Evolutionary conservation across 2,113 vertebrate genomes (phyloP), one percentile per base, ranked within the genome.

Genomic region (Eubucco bourcierii): DNA sequence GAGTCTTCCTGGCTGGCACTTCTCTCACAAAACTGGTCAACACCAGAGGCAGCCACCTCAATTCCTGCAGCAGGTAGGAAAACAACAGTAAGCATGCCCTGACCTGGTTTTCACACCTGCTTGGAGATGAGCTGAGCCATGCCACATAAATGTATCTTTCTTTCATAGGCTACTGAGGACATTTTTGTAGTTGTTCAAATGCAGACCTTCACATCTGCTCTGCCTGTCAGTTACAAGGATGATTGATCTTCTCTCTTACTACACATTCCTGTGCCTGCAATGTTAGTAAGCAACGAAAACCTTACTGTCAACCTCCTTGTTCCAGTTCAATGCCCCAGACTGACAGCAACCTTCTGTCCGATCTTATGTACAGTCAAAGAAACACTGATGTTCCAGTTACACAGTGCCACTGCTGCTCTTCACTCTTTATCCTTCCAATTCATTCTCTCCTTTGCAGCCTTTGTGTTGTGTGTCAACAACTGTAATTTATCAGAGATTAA

Each of bases 301-400:
- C 14, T 12, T 41, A 55, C 16, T 6, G 3, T 3, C 0, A 0
- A 19, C 4, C 13, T 39, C 28, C 41, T 27, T 29, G 31, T 20
- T 56, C 8, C 41, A 82, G 28, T 27, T 88, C 73, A 77, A 31
- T 2, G 0, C 23, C 56, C 46, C 24, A 7, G 8, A 33, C 1
- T 2, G 3, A 79, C 29, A 79, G 12, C 23, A 74, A 47, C 15
- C 34, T 53, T 39, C 28, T 21, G 15, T 27, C 41, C 15, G 15
- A 4, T 18, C 73, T 67, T 29, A 53, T 24, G 53, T 84, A 28
- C 12, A 20, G 15, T 12, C 67, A 67, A 7, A 70, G 53, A 27
- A 1, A 1, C 1, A 3, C 14, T 7, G 3, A 8, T 9, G 6
- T 50, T 68, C 56, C 67, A 56, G 37, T 28, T 8, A 53, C 6